Base-by-base conservation (phyloP, 2,888 invertebrate species). In the Rhogogaster chlorosoma region DNA sequence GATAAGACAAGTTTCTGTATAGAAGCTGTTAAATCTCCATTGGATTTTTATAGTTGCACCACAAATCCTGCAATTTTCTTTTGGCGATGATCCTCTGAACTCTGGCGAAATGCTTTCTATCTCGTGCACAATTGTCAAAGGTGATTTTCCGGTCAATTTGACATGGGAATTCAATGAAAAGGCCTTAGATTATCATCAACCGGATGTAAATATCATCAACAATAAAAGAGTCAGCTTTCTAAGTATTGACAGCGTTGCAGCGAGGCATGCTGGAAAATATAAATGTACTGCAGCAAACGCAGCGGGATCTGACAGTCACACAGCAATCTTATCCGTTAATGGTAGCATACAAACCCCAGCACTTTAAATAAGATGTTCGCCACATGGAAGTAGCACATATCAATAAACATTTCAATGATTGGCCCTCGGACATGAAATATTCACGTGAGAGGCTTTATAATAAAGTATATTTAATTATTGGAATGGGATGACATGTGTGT, bases 151-250 rank as follows among this genome's bases (percentile, higher is more conserved):
- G 80, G 94, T 98, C 86, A 95, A 95, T 88, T 96, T 98, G 85
- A 95, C 94, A 82, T 98, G 98, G 98, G 95, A 95, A 90, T 96
- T 97, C 92, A 96, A 97, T 93, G 94, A 95, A 88, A 93, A 94
- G 92, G 95, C 94, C 86, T 93, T 93, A 85, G 88, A 89, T 86
- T 88, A 90, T 83, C 89, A 88, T 86, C 94, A 95, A 89, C 93
- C 95, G 90, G 95, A 96, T 91, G 94, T 95, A 90, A 95, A 95
- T 93, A 95, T 96, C 87, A 95, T 95, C 92, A 95, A 95, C 92
- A 96, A 95, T 91, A 95, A 95, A 90, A 94, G 95, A 92, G 95
- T 96, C 86, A 96, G 96, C 87, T 95, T 96, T 91, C 94, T 95
- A 92, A 96, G 94, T 92, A 96, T 96, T 92, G 94, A 95, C 92